Evolutionary conservation across 2,113 vertebrate species (phyloP).

Genomic region (Cinclus cinclus): DNA sequence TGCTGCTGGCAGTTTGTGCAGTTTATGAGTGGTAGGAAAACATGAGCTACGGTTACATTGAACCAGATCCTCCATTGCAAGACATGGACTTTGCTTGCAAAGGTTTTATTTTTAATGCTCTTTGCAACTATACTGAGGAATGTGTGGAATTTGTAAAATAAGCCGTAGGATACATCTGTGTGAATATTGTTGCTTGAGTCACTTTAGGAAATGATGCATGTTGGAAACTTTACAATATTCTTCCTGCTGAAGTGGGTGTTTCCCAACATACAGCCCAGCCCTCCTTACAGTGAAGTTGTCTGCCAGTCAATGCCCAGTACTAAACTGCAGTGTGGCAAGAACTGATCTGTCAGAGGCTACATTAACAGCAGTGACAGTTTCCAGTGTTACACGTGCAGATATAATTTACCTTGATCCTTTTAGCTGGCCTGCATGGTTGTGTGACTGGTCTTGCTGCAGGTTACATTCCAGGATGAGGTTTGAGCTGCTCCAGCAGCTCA

Average conservation of each 20-base stretch:
- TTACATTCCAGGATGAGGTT: background rate
- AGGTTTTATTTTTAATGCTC: background rate
- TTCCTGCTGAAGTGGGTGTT: background rate
- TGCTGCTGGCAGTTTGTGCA: background rate
- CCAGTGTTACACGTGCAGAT: background rate
- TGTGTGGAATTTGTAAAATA: background rate
- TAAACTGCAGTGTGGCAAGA: background rate
- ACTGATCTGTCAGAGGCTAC: background rate
- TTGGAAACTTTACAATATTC: background rate
- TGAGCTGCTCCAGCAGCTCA: background rate
- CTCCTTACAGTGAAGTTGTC: background rate
- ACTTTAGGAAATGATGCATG: slow-evolving; percentile 18
- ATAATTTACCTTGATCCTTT: background rate
- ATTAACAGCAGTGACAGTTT: background rate
- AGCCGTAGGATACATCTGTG: slow-evolving; percentile 24
- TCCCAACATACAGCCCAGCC: background rate
- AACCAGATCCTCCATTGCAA: background rate
- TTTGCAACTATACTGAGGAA: background rate
- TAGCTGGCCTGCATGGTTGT: background rate
- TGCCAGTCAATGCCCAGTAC: background rate
- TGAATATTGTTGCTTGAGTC: background rate
- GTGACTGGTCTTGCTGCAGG: background rate
- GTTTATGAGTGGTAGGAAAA: slow-evolving; percentile 39
- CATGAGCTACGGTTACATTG: background rate
- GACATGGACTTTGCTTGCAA: background rate